Conservation (phyloP, 2,797 vertebrate genomes). For the Alauda arvensis region DNA sequence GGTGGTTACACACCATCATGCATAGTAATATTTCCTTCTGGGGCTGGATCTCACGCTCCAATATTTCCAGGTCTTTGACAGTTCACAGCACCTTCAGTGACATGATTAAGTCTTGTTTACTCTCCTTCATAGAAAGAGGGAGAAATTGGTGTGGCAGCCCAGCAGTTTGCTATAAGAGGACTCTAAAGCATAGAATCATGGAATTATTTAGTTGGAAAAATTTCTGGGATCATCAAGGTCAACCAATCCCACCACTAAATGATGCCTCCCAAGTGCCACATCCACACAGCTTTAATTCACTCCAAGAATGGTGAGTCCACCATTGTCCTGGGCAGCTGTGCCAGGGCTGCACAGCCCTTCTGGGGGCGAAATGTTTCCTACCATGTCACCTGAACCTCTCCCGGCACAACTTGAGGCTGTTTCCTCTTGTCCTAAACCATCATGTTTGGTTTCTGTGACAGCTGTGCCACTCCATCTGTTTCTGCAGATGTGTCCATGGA, state of each 20-base stretch:
- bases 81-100: background rate
- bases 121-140: background rate
- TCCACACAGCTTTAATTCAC: background rate
- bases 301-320: background rate
- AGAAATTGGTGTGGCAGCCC: background rate
- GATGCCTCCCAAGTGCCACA: background rate
- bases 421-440: background rate
- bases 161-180: background rate
- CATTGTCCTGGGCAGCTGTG: background rate
- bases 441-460: background rate
- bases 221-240: background rate
- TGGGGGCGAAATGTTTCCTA: background rate
- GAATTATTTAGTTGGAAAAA: background rate
- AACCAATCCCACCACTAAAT: background rate
- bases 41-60: rapidly evolving
- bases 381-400: background rate
- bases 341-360: background rate
- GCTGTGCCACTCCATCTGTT: rapidly evolving
- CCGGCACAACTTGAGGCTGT: background rate
- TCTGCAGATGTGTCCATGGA: rapidly evolving
- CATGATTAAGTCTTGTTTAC: background rate
- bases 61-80: constrained; percentile 11
- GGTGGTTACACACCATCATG: background rate
- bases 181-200: background rate
- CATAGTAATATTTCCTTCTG: background rate